phyloP scores from a whole-genome alignment of 1,140 invertebrate genomes.

The Chrysomallon squamiferum region DNA sequence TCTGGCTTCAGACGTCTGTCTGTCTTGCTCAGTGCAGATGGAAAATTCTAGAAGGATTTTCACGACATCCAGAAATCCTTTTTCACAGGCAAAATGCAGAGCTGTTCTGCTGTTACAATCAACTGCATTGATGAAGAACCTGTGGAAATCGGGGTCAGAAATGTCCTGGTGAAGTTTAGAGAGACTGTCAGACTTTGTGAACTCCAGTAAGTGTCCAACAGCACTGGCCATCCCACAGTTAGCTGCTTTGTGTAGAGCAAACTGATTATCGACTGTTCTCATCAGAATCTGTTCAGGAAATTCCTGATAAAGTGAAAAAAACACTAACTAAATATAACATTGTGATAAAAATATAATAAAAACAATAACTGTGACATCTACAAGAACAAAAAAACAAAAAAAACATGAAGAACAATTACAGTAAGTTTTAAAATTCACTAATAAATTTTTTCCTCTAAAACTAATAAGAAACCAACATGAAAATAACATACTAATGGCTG shows the following conservation, averaged over 20 bases:
- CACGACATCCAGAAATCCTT: constrained; percentile 36
- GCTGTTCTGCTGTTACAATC: constrained; percentile 49
- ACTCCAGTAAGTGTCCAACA: constrained; percentile 76
- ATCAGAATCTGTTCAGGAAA: constrained; percentile 73
- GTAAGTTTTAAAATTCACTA: neutral
- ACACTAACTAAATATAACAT: neutral
- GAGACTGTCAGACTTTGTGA: constrained; percentile 74
- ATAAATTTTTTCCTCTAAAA: neutral
- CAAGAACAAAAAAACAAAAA: too few relatives aligned
- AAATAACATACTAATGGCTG: too few relatives aligned
- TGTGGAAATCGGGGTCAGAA: constrained; percentile 37
- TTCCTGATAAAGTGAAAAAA: constrained; percentile 62
- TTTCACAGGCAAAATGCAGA: constrained; percentile 50
- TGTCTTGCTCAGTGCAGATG: constrained; percentile 70
- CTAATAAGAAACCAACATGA: too few relatives aligned
- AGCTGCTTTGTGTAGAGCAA: constrained; percentile 90
- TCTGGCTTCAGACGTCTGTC: neutral
- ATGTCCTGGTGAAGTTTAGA: constrained; percentile 40
- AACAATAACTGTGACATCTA: too few relatives aligned
- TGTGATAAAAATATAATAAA: neutral
- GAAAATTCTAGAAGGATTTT: constrained; percentile 70
- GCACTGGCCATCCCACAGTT: constrained; percentile 81
- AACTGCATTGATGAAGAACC: constrained; percentile 42
- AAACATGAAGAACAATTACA: neutral
- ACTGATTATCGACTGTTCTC: constrained; percentile 88